phyloP scores from a whole-genome alignment of 1,140 invertebrate genomes.

The Procambarus clarkii region DNA sequence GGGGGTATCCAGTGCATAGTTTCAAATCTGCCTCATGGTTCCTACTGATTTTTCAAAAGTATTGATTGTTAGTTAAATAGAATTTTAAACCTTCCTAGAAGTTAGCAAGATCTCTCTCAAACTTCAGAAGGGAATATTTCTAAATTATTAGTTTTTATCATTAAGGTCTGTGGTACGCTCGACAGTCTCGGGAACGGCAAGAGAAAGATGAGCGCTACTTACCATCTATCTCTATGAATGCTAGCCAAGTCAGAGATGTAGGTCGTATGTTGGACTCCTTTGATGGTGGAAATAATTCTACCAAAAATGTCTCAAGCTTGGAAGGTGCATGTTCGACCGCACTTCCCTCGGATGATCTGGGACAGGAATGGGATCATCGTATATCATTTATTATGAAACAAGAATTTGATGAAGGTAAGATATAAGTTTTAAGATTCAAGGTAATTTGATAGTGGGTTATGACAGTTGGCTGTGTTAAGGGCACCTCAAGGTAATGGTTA shows the following conservation, averaged over 20 bases:
- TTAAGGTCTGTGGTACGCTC: conserved; percentile 62
- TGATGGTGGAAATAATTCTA: conserved; percentile 18
- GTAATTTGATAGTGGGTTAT: no score
- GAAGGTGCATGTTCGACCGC: background rate
- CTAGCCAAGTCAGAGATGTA: conserved; percentile 46
- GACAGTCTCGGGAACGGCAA: background rate
- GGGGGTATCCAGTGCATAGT: no score
- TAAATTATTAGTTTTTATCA: background rate
- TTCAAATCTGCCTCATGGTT: no score
- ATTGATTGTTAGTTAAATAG: no score
- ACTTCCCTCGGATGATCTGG: background rate
- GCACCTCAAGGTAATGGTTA: no score
- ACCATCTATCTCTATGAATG: conserved; percentile 65
- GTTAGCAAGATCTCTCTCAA: no score
- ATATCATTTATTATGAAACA: conserved; percentile 40
- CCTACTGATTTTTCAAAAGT: no score
- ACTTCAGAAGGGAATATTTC: no score
- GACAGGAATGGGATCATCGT: conserved; percentile 46
- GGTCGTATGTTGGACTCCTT: conserved; percentile 58
- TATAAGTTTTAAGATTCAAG: background rate
- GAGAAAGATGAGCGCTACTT: conserved; percentile 37
- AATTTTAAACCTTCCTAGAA: no score
- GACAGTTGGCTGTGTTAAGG: no score
- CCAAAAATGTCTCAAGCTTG: background rate
- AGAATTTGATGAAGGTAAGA: conserved; percentile 56